phyloP scores from a whole-genome alignment of 2,888 invertebrate species.

The Drosophila gaucha region DNA sequence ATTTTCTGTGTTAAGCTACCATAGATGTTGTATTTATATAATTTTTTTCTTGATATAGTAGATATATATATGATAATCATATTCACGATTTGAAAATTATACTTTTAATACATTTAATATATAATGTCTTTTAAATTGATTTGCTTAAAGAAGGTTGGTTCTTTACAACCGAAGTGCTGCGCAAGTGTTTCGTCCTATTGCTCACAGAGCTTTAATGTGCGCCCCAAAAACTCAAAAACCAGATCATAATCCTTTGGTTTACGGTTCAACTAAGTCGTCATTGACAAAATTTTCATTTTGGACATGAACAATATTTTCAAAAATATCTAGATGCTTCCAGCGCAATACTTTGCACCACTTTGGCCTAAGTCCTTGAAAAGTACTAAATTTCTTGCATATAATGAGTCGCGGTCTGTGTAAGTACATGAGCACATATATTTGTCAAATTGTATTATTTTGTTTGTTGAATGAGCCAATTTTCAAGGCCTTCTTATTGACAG shows the following conservation, averaged over 20 bases:
- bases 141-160: slow-evolving; percentile 72
- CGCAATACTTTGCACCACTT: slow-evolving; percentile 38
- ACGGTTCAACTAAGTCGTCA: slow-evolving; percentile 30
- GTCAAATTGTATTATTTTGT: too few relatives aligned
- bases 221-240: slow-evolving; percentile 19
- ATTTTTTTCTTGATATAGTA: slow-evolving; percentile 1
- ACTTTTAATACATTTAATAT: slow-evolving; percentile 29
- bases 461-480: slow-evolving; percentile 4
- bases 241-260: slow-evolving; percentile 6
- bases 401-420: slow-evolving; percentile 60
- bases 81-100: slow-evolving; percentile 1
- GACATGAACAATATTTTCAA: slow-evolving; percentile 13
- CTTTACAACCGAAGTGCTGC: slow-evolving; percentile 26
- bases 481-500: slow-evolving; percentile 34
- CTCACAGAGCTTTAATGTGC: slow-evolving; percentile 66
- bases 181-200: slow-evolving; percentile 50
- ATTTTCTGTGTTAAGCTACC: not conserved
- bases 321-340: slow-evolving; percentile 26
- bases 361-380: slow-evolving; percentile 15
- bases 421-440: slow-evolving; percentile 5
- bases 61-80: not conserved
- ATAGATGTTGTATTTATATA: slow-evolving; percentile 4
- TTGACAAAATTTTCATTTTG: slow-evolving; percentile 41
- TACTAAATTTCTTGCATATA: slow-evolving; percentile 51
- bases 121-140: slow-evolving; percentile 72